These are phyloP conservation scores for Gobiocypris rarus DNA, from an alignment of 2,113 vertebrate genomes.

Conservation along the genomic window DNA sequence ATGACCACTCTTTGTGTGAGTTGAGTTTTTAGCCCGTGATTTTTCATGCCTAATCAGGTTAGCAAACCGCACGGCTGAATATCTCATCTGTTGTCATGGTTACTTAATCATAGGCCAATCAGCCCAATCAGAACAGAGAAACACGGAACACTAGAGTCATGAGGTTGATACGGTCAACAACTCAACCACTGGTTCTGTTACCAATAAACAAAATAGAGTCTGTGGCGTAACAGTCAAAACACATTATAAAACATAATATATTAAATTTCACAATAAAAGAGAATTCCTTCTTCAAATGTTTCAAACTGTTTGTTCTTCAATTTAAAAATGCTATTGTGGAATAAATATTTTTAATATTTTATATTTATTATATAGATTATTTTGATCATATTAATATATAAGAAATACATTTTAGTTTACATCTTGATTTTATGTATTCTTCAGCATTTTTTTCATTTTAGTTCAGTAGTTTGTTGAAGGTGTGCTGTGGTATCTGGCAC, in stretches of 20 bases:
- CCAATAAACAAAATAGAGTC: slow-evolving; percentile 2
- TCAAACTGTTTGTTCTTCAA: too few relatives aligned
- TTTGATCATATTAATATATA: background rate
- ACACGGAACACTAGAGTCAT: background rate
- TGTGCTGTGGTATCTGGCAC: too few relatives aligned
- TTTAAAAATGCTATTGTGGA: too few relatives aligned
- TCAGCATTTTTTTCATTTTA: too few relatives aligned
- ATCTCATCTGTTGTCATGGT: slow-evolving; percentile 20
- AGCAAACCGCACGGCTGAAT: slow-evolving; percentile 24
- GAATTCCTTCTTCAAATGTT: background rate
- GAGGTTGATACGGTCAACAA: slow-evolving; percentile 13
- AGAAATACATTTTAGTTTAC: background rate
- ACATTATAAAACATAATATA: background rate
- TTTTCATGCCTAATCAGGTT: slow-evolving; percentile 28
- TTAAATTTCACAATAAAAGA: background rate
- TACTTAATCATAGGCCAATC: slow-evolving; percentile 21
- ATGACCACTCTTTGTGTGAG: slow-evolving; percentile 1
- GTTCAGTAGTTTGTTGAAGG: too few relatives aligned
- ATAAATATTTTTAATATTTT: too few relatives aligned
- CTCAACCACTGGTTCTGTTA: background rate
- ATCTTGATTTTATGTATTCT: too few relatives aligned
- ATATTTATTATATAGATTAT: too few relatives aligned
- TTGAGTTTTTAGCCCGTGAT: background rate
- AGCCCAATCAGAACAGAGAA: slow-evolving; percentile 19
- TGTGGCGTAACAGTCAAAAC: background rate